Base-by-base conservation (phyloP, 2,888 invertebrate species). In the Synergus itoensis region DNA sequence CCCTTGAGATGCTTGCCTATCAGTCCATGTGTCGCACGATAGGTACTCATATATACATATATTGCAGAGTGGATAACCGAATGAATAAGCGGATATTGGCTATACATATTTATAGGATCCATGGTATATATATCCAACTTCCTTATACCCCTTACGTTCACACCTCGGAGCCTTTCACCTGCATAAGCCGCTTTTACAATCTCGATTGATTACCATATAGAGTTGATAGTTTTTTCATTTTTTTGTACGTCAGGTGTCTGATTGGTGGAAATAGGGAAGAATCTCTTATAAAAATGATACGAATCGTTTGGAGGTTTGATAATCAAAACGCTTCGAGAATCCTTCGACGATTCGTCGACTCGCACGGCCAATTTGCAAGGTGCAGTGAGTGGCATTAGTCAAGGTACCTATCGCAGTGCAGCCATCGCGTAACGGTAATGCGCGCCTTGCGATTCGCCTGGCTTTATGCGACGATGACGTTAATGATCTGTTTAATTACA, bases 401-500 rank as follows among this genome's bases (percentile, higher is more conserved):
- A 90, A 90, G 91, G 88, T 87, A 88, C 91, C 89, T 91, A 91
- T 91, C 91, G 88, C 89, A 86, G 83, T 84, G 84, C 87, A 87
- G 88, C 88, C 89, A 91, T 91, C 91, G 90, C 89, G 88, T 91
- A 91, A 91, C 91, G 91, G 91, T 90, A 90, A 86, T 87, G 88
- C 87, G 87, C 87, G 87, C 86, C 85, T 88, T 86, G 85, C 89
- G 88, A 90, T 89, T 90, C 88, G 85, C 83, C 82, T 81, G 82
- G 80, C 80, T 81, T 79, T 79, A 65, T 80, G 79, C 82, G 82
- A 83, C 85, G 85, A 87, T 88, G 89, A 91, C 90, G 88, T 89
- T 91, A 92, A 92, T 90, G 91, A 91, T 91, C 90, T 89, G 90
- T 87, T 91, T 91, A 91, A 91, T 91, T 91, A 90, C 89, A 83